Evolutionary conservation across 2,888 invertebrate species (phyloP).

Genomic region (Pseudolycoriella hygida): DNA sequence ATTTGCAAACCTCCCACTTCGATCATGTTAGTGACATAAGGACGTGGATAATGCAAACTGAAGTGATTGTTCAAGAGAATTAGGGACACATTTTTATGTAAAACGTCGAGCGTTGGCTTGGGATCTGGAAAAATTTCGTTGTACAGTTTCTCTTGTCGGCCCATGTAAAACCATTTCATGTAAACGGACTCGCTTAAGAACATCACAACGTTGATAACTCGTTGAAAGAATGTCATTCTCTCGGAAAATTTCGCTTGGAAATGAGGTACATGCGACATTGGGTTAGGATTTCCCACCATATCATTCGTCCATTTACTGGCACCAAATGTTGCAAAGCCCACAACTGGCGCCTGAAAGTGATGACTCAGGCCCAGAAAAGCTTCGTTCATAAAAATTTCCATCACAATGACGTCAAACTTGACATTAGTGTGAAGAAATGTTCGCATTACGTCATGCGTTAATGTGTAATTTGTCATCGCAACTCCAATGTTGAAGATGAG

Average conservation of each 20-base stretch:
- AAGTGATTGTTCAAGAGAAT: slow-evolving; percentile 24
- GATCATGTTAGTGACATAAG: slow-evolving; percentile 26
- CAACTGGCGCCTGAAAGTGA: slow-evolving; percentile 14
- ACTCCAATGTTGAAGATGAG: neutral
- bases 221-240: slow-evolving; percentile 15
- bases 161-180: neutral
- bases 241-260: slow-evolving; percentile 5
- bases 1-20: slow-evolving; percentile 28
- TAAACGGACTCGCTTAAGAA: slow-evolving; percentile 9
- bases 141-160: neutral
- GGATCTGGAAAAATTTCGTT: neutral
- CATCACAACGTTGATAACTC: slow-evolving; percentile 14
- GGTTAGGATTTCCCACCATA: slow-evolving; percentile 5
- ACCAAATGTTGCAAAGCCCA: slow-evolving; percentile 9
- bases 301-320: slow-evolving; percentile 7
- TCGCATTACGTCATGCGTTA: slow-evolving; percentile 6
- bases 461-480: slow-evolving; percentile 2
- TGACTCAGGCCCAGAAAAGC: slow-evolving; percentile 14
- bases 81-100: slow-evolving; percentile 18
- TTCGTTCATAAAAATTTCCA: slow-evolving; percentile 13
- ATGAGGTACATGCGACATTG: slow-evolving; percentile 6
- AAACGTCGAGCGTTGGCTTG: slow-evolving; percentile 15
- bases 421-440: slow-evolving; percentile 12
- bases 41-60: slow-evolving; percentile 21
- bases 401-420: slow-evolving; percentile 12